Conservation (phyloP, 2,797 vertebrate genomes). For the Steatocranus sp. region DNA sequence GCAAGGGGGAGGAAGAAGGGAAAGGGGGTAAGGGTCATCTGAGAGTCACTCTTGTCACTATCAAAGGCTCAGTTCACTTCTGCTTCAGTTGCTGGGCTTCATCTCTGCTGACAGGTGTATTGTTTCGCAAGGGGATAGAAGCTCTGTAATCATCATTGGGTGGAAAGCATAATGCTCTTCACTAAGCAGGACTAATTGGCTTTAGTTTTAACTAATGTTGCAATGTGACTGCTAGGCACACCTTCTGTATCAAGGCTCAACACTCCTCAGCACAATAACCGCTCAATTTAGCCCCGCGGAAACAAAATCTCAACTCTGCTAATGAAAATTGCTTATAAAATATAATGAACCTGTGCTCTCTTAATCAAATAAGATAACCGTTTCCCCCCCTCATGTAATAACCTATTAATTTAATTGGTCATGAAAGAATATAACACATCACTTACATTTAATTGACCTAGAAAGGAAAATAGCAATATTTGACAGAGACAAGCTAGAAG, state of each 20-base stretch:
- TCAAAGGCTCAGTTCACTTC: slow-evolving; percentile 85
- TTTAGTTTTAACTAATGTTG: slow-evolving; percentile 96
- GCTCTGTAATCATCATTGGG: slow-evolving; percentile 90
- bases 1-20: slow-evolving; percentile 44
- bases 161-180: slow-evolving; percentile 90
- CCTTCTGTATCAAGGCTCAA: slow-evolving; percentile 88
- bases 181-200: slow-evolving; percentile 98
- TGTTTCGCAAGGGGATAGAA: slow-evolving; percentile 94
- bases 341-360: slow-evolving; percentile 96
- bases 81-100: slow-evolving; percentile 90
- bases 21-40: slow-evolving; percentile 84
- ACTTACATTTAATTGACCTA: slow-evolving; percentile 99
- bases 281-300: slow-evolving; percentile 96
- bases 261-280: slow-evolving; percentile 85
- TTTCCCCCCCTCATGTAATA: slow-evolving; percentile 80
- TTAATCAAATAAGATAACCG: slow-evolving; percentile 97
- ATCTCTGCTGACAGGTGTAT: slow-evolving; percentile 97
- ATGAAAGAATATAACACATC: slow-evolving; percentile 97
- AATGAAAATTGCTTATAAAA: slow-evolving; percentile 99
- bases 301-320: slow-evolving; percentile 85
- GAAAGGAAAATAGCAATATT: slow-evolving; percentile 95
- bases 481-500: slow-evolving; percentile 86
- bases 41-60: slow-evolving; percentile 85
- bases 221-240: slow-evolving; percentile 85
- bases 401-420: slow-evolving; percentile 99